Evolutionary conservation across 2,888 invertebrate genomes (phyloP).

Genomic region (Microchrysa polita): DNA sequence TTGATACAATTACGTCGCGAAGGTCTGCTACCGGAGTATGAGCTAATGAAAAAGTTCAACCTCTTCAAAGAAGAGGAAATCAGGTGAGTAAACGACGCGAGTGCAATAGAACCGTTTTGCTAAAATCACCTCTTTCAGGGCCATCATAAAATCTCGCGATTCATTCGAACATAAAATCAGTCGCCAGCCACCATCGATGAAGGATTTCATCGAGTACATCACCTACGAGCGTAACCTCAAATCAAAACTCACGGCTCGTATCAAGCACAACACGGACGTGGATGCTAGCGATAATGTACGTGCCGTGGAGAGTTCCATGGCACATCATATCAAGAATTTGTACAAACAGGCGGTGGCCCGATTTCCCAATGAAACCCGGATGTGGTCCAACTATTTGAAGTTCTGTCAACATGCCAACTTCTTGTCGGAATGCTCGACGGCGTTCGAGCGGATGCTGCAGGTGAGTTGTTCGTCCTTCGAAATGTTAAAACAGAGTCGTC

Average conservation of each 20-base stretch:
- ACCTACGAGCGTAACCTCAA: conserved; percentile 59
- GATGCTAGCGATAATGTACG: conserved; percentile 65
- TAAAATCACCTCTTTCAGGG: conserved; percentile 52
- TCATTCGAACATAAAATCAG: conserved; percentile 57
- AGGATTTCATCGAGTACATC: conserved; percentile 60
- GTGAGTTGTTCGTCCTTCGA: no score
- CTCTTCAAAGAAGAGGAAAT: conserved; percentile 77
- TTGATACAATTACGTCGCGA: conserved; percentile 81
- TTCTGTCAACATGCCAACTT: conserved; percentile 77
- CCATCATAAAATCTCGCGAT: conserved; percentile 58
- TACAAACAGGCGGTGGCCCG: conserved; percentile 76
- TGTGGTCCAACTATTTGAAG: conserved; percentile 82
- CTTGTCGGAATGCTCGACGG: conserved; percentile 67
- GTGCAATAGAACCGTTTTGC: no score
- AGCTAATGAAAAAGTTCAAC: conserved; percentile 78
- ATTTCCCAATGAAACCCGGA: conserved; percentile 76
- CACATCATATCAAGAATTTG: conserved; percentile 76
- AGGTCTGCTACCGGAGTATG: conserved; percentile 81
- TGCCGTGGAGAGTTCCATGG: conserved; percentile 75
- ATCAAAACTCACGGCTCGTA: conserved; percentile 59
- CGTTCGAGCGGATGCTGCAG: conserved; percentile 72
- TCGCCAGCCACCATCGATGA: conserved; percentile 54
- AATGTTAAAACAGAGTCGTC: no score
- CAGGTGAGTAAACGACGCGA: conserved; percentile 68
- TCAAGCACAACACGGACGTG: conserved; percentile 74